Conservation (phyloP, 2,888 invertebrate genomes). For the Erebia epiphron region DNA sequence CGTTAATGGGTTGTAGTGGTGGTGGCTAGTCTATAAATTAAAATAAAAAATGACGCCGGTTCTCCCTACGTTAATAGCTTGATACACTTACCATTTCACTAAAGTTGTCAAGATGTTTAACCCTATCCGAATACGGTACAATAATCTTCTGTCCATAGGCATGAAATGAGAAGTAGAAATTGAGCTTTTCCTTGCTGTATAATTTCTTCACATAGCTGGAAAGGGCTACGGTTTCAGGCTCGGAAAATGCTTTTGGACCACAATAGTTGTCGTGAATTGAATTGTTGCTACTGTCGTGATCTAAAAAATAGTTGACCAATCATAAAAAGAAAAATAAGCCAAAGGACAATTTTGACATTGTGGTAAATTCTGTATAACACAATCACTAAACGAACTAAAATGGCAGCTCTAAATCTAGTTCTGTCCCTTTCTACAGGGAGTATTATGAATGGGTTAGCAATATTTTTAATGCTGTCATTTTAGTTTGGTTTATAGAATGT, state of each 20-base stretch:
- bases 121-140: conserved; percentile 80
- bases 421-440: no score
- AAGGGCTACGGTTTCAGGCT: conserved; percentile 60
- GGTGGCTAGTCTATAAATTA: no score
- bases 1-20: no score
- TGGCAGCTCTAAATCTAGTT: no score
- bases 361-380: no score
- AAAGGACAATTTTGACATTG: no score
- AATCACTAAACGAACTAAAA: no score
- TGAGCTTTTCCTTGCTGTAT: conserved; percentile 53
- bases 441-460: no score
- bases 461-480: no score
- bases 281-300: conserved; percentile 48
- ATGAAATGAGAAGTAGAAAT: conserved; percentile 85
- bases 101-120: conserved; percentile 72
- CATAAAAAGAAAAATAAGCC: background rate
- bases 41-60: no score
- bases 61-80: no score
- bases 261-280: conserved; percentile 52
- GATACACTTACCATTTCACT: conserved; percentile 59
- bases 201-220: conserved; percentile 48
- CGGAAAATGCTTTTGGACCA: conserved; percentile 62
- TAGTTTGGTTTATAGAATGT: no score
- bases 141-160: conserved; percentile 85
- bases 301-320: conserved; percentile 47